phyloP scores from a whole-genome alignment of 2,113 vertebrate genomes.

The Etheostoma cragini region DNA sequence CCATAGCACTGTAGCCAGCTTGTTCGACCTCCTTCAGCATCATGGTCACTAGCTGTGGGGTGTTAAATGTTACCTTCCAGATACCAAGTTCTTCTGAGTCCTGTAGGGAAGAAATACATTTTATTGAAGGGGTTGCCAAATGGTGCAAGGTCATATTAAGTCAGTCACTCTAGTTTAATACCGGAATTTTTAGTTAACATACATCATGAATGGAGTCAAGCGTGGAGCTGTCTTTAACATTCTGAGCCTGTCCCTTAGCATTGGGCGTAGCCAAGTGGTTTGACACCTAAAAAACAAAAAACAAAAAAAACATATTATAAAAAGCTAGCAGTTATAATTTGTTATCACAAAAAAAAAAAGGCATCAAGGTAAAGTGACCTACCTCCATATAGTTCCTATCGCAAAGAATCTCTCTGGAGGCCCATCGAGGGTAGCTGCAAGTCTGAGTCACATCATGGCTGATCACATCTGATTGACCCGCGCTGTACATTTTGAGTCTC shows the following conservation, averaged over 20 bases:
- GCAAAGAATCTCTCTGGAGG: constrained; percentile 80
- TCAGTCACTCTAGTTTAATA: neutral
- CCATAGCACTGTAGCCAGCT: constrained; percentile 72
- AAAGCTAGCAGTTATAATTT: neutral
- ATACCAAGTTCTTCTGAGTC: constrained; percentile 50
- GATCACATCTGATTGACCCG: constrained; percentile 37
- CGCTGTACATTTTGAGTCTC: constrained; percentile 66
- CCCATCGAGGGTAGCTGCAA: constrained; percentile 77
- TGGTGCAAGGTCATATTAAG: neutral
- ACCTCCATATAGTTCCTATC: constrained; percentile 86
- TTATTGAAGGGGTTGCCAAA: neutral
- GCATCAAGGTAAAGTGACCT: neutral
- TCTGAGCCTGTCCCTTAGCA: constrained; percentile 4
- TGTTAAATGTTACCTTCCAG: constrained; percentile 83
- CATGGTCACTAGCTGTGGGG: constrained; percentile 74
- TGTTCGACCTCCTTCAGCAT: constrained; percentile 69
- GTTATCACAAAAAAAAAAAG: rapidly evolving
- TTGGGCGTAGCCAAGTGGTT: constrained; percentile 32
- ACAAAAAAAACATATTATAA: too few species aligned
- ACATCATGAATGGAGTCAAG: constrained; percentile 40
- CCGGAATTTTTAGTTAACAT: neutral
- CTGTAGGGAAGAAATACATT: constrained; percentile 14
- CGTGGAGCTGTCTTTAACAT: neutral
- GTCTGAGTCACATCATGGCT: constrained; percentile 65
- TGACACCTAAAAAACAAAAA: constrained; percentile 58